Conservation (phyloP, 2,797 vertebrate species). For the Falco peregrinus region DNA sequence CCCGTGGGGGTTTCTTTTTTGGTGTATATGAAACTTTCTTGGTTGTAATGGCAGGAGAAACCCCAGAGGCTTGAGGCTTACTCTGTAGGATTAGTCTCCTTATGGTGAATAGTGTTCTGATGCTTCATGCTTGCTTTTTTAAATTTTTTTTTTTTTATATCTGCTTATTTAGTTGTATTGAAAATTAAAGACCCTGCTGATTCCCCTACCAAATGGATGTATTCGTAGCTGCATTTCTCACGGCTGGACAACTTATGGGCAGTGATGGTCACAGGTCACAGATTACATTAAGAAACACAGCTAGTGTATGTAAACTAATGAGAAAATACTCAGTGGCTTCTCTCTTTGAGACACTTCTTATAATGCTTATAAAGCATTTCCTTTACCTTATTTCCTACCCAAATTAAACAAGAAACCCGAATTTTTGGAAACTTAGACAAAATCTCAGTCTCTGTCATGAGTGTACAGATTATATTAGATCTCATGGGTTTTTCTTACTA, state of each 20-base stretch:
- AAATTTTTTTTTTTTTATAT: too few species aligned
- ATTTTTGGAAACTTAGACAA: background rate
- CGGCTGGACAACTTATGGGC: background rate
- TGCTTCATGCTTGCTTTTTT: background rate
- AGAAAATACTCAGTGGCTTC: background rate
- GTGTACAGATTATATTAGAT: background rate
- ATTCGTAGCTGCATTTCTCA: background rate
- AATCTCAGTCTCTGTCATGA: background rate
- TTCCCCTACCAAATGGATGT: background rate
- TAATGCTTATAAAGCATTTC: background rate
- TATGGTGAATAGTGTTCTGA: background rate
- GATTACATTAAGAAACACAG: background rate
- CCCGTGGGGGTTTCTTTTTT: background rate
- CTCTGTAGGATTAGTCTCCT: background rate
- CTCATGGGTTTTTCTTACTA: background rate
- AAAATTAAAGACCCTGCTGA: background rate
- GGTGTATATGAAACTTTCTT: background rate
- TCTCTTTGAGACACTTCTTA: background rate
- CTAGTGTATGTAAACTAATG: background rate
- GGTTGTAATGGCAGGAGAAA: background rate
- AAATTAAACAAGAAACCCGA: background rate
- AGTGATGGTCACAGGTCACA: background rate
- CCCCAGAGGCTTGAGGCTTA: background rate
- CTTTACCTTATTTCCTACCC: background rate
- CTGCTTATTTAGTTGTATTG: background rate